Evolutionary conservation across 2,888 invertebrate genomes (phyloP), one percentile per base, ranked within the genome.

Genomic region (Amphipyra berbera): DNA sequence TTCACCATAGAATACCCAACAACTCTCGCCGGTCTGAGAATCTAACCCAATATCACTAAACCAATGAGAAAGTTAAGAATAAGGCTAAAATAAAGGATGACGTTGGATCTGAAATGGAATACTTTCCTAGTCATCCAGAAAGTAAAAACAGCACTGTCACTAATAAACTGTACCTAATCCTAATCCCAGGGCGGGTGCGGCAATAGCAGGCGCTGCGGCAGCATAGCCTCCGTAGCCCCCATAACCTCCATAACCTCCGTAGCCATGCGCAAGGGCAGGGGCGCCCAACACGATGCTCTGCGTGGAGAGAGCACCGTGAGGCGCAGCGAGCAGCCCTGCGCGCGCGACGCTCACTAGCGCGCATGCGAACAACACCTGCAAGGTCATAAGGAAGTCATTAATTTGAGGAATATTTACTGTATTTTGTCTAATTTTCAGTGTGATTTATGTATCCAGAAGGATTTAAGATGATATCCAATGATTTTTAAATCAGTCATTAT

Each of bases 251-350:
- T 74, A 73, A 6, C 69, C 74, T 6, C 68, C 89, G 40, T 88
- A 85, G 1, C 87, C 90, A 14, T 86, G 85, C n/a, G 86, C 85
- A 15, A 89, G 73, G 2, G 86, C 91, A 0, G 89, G 89, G 0
- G 88, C 91, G 2, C 94, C 95, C 15, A 95, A 79, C 3, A 95
- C 88, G 63, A 94, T 86, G 78, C 93, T 93, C 68, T 92, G 92
- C 7, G 92, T 86, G 6, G 94, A 95, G 27, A 95, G 75, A 21
- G 92, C 95, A 0, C 93, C 93, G 62, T 95, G 94, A 30, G 88
- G 94, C 30, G 84, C 86, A 9, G 87, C 91, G 46, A 91, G 92
- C 59, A 96, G 81, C 0, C 95, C 96, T 27, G 95, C 96, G 53
- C 90, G 91, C 10, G 94, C 94, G 27, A 95, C 86, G 74, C 90